Percentiles rank a stretch among this genome's conserved stretches.
Evolutionary conservation across 1,140 invertebrate species (phyloP).

Genomic region (Himalopsyche phryganea): DNA sequence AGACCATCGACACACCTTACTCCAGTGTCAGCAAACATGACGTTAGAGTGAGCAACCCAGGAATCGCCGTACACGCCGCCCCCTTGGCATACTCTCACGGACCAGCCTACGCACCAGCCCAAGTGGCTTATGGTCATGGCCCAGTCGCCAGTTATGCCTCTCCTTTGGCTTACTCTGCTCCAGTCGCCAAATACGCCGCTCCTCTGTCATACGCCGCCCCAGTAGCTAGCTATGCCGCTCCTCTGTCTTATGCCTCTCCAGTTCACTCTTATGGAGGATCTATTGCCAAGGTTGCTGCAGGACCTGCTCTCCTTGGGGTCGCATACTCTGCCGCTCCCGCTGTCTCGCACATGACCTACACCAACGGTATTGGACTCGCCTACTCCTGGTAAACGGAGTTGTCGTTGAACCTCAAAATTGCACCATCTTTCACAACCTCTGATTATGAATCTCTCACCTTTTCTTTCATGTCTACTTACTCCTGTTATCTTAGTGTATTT

Average conservation of each 20-base stretch:
- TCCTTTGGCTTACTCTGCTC: constrained; percentile 19
- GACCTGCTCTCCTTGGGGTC: constrained; percentile 50
- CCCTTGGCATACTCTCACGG: constrained; percentile 18
- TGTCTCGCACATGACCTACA: constrained; percentile 64
- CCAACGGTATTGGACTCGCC: constrained; percentile 56
- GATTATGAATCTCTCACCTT: too few relatives aligned
- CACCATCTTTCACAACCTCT: too few relatives aligned
- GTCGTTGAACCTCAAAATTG: too few relatives aligned
- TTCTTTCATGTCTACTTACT: too few relatives aligned
- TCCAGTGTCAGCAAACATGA: constrained; percentile 63
- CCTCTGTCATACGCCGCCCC: constrained; percentile 43
- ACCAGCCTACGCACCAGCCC: constrained; percentile 31
- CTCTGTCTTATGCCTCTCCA: constrained; percentile 45
- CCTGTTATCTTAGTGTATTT: too few relatives aligned
- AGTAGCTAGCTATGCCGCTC: constrained; percentile 31
- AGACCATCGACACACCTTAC: constrained; percentile 65
- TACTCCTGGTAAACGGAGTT: constrained; percentile 50
- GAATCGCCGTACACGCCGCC: constrained; percentile 39
- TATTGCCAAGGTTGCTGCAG: constrained; percentile 44
- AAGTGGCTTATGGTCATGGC: constrained; percentile 46
- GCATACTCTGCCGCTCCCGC: constrained; percentile 64
- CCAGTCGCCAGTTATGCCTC: constrained; percentile 35
- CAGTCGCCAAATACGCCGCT: constrained; percentile 35
- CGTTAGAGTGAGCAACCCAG: constrained; percentile 62
- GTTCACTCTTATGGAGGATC: constrained; percentile 38